Evolutionary conservation across 1,140 invertebrate genomes (phyloP).

Genomic region (Mercenaria mercenaria): DNA sequence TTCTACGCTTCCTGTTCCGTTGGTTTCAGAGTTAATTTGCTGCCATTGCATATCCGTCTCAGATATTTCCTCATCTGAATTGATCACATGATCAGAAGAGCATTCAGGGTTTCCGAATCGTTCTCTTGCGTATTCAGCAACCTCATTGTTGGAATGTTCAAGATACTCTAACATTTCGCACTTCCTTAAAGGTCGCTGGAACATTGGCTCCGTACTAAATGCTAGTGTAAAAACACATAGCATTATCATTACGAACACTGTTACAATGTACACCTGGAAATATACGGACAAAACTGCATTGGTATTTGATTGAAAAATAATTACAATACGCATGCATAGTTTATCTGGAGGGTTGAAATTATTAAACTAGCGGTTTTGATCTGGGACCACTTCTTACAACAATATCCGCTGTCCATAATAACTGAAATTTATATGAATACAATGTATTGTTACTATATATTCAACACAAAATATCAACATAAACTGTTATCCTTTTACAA

Average conservation of each 20-base stretch:
- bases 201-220: conserved; percentile 24
- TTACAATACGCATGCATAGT: no score
- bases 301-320: no score
- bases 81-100: no score
- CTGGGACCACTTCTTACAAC: no score
- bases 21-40: not conserved
- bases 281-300: not conserved
- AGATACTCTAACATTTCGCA: conserved; percentile 18
- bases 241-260: conserved; percentile 12
- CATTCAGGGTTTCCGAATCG: not conserved
- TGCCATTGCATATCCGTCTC: not conserved
- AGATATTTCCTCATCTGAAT: no score
- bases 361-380: no score
- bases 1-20: not conserved
- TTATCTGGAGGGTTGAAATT: no score
- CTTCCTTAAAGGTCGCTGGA: not conserved
- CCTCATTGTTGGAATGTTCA: not conserved
- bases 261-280: conserved; percentile 33
- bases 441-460: no score
- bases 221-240: not conserved
- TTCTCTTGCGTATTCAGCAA: not conserved
- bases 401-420: no score
- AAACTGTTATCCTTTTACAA: no score
- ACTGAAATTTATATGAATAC: no score
- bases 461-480: no score